These are phyloP conservation scores for Mercenaria mercenaria DNA, from an alignment of 1,140 invertebrate species.

Conservation along the genomic window DNA sequence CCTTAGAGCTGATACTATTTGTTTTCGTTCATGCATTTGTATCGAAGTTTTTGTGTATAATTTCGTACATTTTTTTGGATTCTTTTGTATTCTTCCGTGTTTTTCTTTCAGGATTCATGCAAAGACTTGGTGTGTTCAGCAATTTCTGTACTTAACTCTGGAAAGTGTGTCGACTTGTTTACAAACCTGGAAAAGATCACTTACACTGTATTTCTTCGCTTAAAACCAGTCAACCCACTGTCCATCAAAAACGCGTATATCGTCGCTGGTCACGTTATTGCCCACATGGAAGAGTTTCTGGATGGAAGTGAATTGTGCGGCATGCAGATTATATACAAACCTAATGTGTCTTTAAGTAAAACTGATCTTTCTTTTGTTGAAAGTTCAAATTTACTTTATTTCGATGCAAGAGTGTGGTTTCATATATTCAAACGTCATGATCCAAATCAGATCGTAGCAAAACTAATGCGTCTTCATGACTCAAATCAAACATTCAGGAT, in stretches of 20 bases:
- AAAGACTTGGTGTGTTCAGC: background rate
- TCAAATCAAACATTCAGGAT: background rate
- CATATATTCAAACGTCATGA: background rate
- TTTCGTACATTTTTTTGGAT: no score
- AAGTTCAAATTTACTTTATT: background rate
- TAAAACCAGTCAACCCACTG: background rate
- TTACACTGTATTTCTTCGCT: background rate
- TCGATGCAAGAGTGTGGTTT: background rate
- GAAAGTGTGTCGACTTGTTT: background rate
- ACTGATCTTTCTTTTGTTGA: background rate
- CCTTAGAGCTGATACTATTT: no score
- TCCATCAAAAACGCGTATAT: background rate
- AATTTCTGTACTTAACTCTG: background rate
- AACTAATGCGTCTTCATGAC: background rate
- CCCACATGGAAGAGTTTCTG: background rate
- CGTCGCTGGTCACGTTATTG: background rate
- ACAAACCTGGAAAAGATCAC: background rate
- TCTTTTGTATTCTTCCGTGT: no score
- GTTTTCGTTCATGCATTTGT: no score
- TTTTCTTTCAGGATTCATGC: background rate
- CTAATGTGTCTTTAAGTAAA: background rate
- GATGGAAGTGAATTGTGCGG: background rate
- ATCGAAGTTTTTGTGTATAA: no score
- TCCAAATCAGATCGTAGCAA: background rate
- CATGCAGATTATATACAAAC: background rate